Conservation (phyloP, 2,888 invertebrate genomes). For the Linyphia triangularis region DNA sequence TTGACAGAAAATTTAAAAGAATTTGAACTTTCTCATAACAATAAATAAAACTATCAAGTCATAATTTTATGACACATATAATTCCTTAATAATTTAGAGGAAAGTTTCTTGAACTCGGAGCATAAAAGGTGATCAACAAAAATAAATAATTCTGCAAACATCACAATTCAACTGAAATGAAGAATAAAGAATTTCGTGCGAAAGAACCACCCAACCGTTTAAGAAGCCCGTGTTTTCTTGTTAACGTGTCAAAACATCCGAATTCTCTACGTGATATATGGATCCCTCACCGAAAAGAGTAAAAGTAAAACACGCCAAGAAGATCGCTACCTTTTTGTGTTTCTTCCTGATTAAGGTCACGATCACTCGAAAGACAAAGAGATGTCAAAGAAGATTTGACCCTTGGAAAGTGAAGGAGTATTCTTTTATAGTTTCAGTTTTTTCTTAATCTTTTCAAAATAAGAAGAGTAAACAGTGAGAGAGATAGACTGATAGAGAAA, state of each 20-base stretch:
- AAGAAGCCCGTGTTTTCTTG: background rate
- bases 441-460: too few relatives aligned
- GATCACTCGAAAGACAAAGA: background rate
- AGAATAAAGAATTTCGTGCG: constrained; percentile 8
- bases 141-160: background rate
- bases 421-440: background rate
- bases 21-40: too few relatives aligned
- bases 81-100: background rate
- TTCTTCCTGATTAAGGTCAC: background rate
- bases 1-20: too few relatives aligned
- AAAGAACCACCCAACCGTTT: constrained; percentile 21
- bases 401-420: background rate
- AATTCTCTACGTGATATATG: constrained; percentile 39
- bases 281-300: too few relatives aligned
- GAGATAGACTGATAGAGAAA: too few relatives aligned
- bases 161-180: background rate
- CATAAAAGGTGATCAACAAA: background rate
- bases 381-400: background rate
- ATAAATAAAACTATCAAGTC: too few relatives aligned
- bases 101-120: constrained; percentile 60
- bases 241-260: constrained; percentile 38
- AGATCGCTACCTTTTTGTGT: constrained; percentile 15
- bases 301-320: background rate
- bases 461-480: too few relatives aligned
- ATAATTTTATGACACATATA: too few relatives aligned